phyloP scores from a whole-genome alignment of 2,797 vertebrate species.

The Peromyscus nudipes region DNA sequence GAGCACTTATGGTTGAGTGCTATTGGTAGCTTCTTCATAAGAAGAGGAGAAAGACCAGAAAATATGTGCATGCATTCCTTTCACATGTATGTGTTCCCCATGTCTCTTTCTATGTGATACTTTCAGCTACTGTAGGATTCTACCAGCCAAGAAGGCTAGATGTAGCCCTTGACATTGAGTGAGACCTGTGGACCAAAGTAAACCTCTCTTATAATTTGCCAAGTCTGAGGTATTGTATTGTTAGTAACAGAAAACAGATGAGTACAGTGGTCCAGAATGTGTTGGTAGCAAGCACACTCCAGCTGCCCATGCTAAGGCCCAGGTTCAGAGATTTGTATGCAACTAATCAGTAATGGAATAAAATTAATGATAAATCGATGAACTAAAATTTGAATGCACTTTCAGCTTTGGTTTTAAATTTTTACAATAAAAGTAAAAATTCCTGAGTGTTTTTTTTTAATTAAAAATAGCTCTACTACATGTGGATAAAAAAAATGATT shows the following conservation, averaged over 20 bases:
- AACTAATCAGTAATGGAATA: background rate
- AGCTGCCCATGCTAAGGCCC: background rate
- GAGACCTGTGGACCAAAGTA: background rate
- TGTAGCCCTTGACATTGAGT: background rate
- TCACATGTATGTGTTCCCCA: background rate
- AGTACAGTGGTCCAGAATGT: no score
- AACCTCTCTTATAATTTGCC: background rate
- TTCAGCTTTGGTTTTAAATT: background rate
- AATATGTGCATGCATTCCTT: background rate
- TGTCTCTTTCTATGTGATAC: background rate
- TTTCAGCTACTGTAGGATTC: background rate
- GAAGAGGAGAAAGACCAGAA: background rate
- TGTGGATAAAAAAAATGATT: background rate
- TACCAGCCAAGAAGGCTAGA: background rate
- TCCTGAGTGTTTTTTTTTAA: background rate
- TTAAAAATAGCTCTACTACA: background rate
- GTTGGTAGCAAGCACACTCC: background rate
- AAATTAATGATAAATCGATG: background rate
- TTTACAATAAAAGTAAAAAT: background rate
- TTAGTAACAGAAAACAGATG: background rate
- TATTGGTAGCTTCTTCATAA: background rate
- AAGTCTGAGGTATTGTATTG: background rate
- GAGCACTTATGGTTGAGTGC: background rate
- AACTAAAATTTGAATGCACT: background rate
- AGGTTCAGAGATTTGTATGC: background rate